Percentiles rank a stretch among this genome's conserved stretches.
Evolutionary conservation across 37 sponge, comb jelly and placozoan genomes (phyloP).

Genomic region (Eunapius fragilis): DNA sequence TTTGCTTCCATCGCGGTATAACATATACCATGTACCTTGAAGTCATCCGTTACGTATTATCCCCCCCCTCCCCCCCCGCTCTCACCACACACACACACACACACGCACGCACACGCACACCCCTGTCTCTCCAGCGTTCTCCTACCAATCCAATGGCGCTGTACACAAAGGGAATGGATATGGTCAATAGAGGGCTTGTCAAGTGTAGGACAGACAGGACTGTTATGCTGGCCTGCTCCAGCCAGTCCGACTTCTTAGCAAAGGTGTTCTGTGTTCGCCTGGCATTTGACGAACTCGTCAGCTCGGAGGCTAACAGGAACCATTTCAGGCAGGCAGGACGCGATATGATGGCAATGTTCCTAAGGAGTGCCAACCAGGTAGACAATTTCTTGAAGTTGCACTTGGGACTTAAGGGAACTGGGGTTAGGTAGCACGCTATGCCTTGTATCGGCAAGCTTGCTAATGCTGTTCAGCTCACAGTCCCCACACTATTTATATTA

Average conservation of each 20-base stretch:
- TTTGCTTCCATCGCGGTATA: neutral
- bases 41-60: too few relatives aligned
- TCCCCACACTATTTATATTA: too few relatives aligned
- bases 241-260: conserved; percentile 79
- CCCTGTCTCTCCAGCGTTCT: neutral
- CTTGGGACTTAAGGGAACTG: neutral
- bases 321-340: conserved; percentile 25
- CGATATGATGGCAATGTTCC: conserved; percentile 44
- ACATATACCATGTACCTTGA: too few relatives aligned
- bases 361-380: conserved; percentile 27
- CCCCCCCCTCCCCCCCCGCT: too few relatives aligned
- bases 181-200: conserved; percentile 15
- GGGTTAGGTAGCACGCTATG: too few relatives aligned
- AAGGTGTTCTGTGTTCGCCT: conserved; percentile 76
- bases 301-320: conserved; percentile 22
- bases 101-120: too few relatives aligned
- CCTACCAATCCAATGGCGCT: neutral
- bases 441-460: too few relatives aligned
- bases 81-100: too few relatives aligned
- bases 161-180: conserved; percentile 10
- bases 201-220: conserved; percentile 56
- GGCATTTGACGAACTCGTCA: conserved; percentile 73
- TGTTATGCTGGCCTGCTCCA: conserved; percentile 42
- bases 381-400: neutral
- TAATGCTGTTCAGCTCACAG: too few relatives aligned